A percentile compares a stretch with the other conserved stretches of the same genome.
These are phyloP conservation scores for Chelonoidis abingdonii DNA, from an alignment of 2,113 vertebrate species.

Conservation along the genomic window DNA sequence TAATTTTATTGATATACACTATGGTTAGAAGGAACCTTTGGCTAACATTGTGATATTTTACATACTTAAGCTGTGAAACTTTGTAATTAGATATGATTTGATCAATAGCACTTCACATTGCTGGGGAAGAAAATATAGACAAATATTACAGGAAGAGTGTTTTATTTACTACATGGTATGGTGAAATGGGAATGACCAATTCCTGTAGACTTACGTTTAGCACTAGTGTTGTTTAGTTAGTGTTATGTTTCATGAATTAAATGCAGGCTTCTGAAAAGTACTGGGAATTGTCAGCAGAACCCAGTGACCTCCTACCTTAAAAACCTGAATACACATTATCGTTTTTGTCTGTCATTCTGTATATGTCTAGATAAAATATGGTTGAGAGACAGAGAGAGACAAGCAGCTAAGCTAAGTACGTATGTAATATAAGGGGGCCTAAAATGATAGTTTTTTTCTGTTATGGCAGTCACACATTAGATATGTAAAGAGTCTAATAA, in stretches of 20 bases:
- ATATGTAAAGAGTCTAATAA: background rate
- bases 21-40: constrained; percentile 9
- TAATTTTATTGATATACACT: constrained; percentile 2
- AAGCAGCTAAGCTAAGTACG: background rate
- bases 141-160: constrained; percentile 59
- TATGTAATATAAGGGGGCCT: background rate
- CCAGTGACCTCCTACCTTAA: background rate
- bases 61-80: constrained; percentile 25
- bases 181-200: background rate
- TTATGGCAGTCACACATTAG: background rate
- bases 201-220: background rate
- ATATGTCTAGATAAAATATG: background rate
- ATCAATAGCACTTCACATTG: background rate
- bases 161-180: background rate
- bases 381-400: background rate
- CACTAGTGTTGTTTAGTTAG: accelerated
- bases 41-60: constrained; percentile 8
- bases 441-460: background rate
- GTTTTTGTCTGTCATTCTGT: background rate
- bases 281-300: background rate
- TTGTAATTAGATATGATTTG: background rate
- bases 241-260: background rate
- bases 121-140: background rate
- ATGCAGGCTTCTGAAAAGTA: background rate
- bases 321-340: background rate